Evolutionary conservation across 1,140 invertebrate genomes (phyloP).

Genomic region (Zophobas atratus): DNA sequence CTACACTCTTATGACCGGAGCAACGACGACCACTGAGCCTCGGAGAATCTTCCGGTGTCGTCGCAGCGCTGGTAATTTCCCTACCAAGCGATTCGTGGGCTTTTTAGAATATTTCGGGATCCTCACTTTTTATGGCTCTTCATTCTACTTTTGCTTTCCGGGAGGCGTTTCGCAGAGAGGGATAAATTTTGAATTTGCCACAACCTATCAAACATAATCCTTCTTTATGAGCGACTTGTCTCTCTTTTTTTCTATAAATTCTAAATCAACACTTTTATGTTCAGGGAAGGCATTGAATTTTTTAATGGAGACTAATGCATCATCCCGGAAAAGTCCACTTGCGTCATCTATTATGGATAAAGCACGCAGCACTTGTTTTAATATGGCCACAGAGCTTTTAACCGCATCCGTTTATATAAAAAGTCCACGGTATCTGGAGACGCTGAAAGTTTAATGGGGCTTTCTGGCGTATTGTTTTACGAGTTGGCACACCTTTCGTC

Average conservation of each 20-base stretch:
- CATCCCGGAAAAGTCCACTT: slow-evolving; percentile 12
- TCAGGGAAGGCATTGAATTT: slow-evolving; percentile 6
- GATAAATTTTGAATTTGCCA: slow-evolving; percentile 29
- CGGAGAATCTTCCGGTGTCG: slow-evolving; percentile 36
- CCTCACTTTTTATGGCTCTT: slow-evolving; percentile 20
- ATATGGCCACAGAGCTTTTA: slow-evolving; percentile 36
- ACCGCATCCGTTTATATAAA: slow-evolving; percentile 10
- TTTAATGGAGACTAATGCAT: slow-evolving; percentile 22
- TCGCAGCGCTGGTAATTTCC: slow-evolving; percentile 22
- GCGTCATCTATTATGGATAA: slow-evolving; percentile 18
- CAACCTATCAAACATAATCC: slow-evolving; percentile 21
- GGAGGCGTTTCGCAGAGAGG: neutral
- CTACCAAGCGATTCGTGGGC: slow-evolving; percentile 24
- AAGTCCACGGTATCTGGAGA: slow-evolving; percentile 1
- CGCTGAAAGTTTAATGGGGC: neutral
- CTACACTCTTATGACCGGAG: slow-evolving; percentile 35
- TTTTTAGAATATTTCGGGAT: slow-evolving; percentile 30
- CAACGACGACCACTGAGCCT: slow-evolving; percentile 36
- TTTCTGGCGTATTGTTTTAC: slow-evolving; percentile 9
- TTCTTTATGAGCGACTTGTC: slow-evolving; percentile 6
- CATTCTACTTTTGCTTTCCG: slow-evolving; percentile 11
- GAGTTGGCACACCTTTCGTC: neutral
- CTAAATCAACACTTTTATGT: slow-evolving; percentile 14
- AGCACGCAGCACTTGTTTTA: slow-evolving; percentile 21
- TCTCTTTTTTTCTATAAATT: slow-evolving; percentile 27